Evolutionary conservation across 1,140 invertebrate species (phyloP), one percentile per base, ranked within the genome.

Genomic region (Drosophila parvula): DNA sequence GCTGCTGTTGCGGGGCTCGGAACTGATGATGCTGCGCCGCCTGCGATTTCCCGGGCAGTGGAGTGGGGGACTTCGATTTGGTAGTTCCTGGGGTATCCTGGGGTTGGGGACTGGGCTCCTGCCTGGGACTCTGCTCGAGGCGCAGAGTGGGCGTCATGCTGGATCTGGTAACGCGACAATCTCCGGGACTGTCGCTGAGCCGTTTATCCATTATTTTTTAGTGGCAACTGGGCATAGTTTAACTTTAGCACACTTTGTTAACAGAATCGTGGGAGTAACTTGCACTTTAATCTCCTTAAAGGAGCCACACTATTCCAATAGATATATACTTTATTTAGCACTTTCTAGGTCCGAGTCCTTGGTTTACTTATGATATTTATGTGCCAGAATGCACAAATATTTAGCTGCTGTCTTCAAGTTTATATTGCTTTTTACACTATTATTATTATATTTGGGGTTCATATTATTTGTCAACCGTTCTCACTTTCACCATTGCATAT

Each of bases 1-100:
- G 86, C 50, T 81, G 73, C 44, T 85, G 90, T 55, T 91, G 90
- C 9, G 90, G 90, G 38, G 90, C 88, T 56, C 90, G 90, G 53
- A 91, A 91, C 55, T 91, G 90, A 79, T 91, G 88, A 40, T 80
- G 83, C 62, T 86, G 86, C 8, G 55, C 38, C 27, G 65, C 38
- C 32, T 79, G 65, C 10, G 75, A 61, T 55, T 90, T 90, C 5
- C 61, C 76, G 38, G 79, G 50, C 47, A 77, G 50, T 5, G 75
- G 69, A 38, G 64, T 82, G 47, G 83, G 70, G 16, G 77, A 76
- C 36, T 88, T 73, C 11, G 80, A 67, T 73, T 79, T 83, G 10
- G 57, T 22, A 14, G 44, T 44, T 70, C 34, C 73, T 22, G 22
- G 22, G 48, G 43, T 74, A 4, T 68, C 62, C 12, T 71, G 77